Evolutionary conservation across 2,113 vertebrate species (phyloP), one percentile per base, ranked within the genome.

Genomic region (Syngnathus typhle): DNA sequence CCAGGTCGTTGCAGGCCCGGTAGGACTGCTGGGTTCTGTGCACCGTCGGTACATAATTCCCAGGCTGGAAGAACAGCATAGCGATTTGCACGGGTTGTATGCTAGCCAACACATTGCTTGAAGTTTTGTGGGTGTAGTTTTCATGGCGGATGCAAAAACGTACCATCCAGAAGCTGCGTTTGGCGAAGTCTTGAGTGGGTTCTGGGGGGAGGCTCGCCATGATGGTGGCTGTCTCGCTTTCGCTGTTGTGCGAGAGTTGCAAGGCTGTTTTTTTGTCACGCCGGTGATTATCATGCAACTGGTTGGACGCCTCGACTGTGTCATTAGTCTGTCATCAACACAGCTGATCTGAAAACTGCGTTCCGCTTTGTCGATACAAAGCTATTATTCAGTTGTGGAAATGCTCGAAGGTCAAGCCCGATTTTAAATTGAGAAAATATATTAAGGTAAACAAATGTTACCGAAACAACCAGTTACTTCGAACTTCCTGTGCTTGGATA

Each of bases 121-220:
- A 27, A 12, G 4, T 1, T 11, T 43, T 11, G 2, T 9, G 23
- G 13, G 27, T 1, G 27, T 19, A 18, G 36, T 46, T 49, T 21
- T 60, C 21, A 44, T 9, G 64, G 54, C 56, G 43, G 52, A 68
- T n/a, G 59, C 47, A 37, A 65, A 32, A 81, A 87, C 90, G 91
- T 88, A 91, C 89, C 91, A 91, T 90, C 91, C 93, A 92, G 84
- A 92, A 92, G 74, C 91, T 92, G 70, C 83, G 79, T 54, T 84
- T 89, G 76, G 75, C 85, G 74, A 72, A 19, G 54, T 91, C 88
- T 73, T 90, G 88, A 0, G 67, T 60, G 0, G 77, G 65, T 6
- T 89, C 87, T 68, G 81, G 84, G 6, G 85, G 85, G 72, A 83
- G 86, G 61, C 72, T 86, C n/a, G 87, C 83, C 89, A 90, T 91